These are phyloP conservation scores for Cyclopterus lumpus DNA, from an alignment of 2,797 vertebrate genomes.

Conservation along the genomic window DNA sequence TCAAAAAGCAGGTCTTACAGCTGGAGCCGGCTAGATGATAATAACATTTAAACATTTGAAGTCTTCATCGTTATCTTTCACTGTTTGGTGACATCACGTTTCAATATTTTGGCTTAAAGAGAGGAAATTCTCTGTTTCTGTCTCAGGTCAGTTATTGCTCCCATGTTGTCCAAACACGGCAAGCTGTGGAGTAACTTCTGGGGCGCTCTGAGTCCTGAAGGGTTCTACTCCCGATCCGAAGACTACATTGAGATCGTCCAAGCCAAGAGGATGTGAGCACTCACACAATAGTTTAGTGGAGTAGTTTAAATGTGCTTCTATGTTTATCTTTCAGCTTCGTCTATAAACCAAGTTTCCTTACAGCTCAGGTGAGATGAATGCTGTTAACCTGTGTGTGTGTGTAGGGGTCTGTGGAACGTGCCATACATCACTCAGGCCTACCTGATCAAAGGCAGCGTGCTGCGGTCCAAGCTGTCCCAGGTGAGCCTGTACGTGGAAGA, in stretches of 20 bases:
- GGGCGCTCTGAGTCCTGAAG: conserved; percentile 90
- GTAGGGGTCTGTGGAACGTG: conserved; percentile 91
- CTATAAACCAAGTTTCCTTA: too few species aligned
- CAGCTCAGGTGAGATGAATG: too few species aligned
- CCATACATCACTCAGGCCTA: conserved; percentile 90
- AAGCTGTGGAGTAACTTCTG: conserved; percentile 96
- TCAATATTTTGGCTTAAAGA: background rate
- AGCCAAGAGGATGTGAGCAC: conserved; percentile 87
- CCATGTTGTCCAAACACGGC: conserved; percentile 90
- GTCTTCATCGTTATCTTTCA: too few species aligned
- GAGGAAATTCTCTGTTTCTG: background rate
- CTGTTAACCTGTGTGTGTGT: background rate
- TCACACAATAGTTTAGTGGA: background rate
- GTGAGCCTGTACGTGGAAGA: conserved; percentile 81
- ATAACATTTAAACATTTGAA: too few species aligned
- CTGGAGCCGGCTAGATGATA: too few species aligned
- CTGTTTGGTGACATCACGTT: background rate
- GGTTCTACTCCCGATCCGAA: conserved; percentile 90
- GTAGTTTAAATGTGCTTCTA: too few species aligned
- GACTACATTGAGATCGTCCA: conserved; percentile 95
- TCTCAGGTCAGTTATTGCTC: conserved; percentile 86
- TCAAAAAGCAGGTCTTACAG: too few species aligned
- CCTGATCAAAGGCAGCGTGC: conserved; percentile 83
- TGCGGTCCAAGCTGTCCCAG: conserved; percentile 80
- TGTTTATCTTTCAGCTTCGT: too few species aligned